These are phyloP conservation scores for Pristionchus arcanus DNA, from an alignment of 2,888 invertebrate genomes.

Conservation along the genomic window DNA sequence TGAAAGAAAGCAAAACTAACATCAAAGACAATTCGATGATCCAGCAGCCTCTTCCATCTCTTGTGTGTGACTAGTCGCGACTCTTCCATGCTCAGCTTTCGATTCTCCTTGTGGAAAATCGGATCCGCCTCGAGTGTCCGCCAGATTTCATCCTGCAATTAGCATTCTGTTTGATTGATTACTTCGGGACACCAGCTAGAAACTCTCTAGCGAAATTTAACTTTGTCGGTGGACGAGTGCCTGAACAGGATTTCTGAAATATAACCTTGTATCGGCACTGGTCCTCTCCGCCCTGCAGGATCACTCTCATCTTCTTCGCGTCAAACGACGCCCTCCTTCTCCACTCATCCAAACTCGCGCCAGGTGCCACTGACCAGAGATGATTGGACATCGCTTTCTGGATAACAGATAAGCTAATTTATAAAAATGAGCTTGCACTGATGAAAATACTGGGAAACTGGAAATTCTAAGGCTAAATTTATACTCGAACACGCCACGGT, in stretches of 20 bases:
- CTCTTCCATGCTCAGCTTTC: conserved; percentile 83
- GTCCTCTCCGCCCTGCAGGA: conserved; percentile 89
- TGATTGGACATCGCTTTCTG: no score
- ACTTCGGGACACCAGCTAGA: no score
- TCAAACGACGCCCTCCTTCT: conserved; percentile 45
- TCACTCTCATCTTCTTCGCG: conserved; percentile 80
- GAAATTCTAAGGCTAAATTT: no score
- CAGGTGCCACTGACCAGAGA: conserved; percentile 5
- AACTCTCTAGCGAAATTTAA: no score
- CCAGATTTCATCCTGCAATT: conserved; percentile 86
- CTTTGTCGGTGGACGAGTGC: no score
- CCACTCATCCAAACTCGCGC: conserved; percentile 50
- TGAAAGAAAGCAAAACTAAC: conserved; percentile 58
- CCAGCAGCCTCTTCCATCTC: conserved; percentile 83
- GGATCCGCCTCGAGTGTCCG: conserved; percentile 88
- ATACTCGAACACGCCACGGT: no score
- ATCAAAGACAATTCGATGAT: conserved; percentile 83
- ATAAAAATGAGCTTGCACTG: no score
- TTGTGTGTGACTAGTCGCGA: conserved; percentile 81
- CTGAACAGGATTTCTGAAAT: no score
- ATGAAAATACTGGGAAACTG: no score
- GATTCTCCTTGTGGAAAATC: conserved; percentile 83
- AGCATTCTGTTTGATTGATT: no score
- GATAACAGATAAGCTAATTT: no score
- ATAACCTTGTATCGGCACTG: conserved; percentile 87